A percentile compares a stretch with the other conserved stretches of the same genome.
These are phyloP conservation scores for Zygothrica quintamaculata DNA, from an alignment of 2,888 invertebrate species.

Conservation along the genomic window DNA sequence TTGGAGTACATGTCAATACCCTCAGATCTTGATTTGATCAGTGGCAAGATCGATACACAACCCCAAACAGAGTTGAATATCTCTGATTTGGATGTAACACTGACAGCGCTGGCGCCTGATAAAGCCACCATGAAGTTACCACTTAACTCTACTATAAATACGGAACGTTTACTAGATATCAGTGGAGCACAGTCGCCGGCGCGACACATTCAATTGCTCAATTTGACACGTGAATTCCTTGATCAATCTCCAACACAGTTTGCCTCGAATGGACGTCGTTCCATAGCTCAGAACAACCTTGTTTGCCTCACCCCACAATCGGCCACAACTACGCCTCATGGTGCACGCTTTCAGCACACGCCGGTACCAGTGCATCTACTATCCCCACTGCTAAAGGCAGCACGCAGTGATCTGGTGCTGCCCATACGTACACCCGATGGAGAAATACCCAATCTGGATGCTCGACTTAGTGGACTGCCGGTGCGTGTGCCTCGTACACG, in stretches of 20 bases:
- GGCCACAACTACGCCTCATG: conserved; percentile 69
- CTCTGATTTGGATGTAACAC: conserved; percentile 66
- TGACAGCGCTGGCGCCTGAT: conserved; percentile 72
- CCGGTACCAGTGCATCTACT: conserved; percentile 65
- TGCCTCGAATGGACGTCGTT: conserved; percentile 36
- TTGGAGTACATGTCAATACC: conserved; percentile 80
- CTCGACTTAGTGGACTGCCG: conserved; percentile 33
- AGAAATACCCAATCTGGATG: conserved; percentile 64
- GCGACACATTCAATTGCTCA: conserved; percentile 74
- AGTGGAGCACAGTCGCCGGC: conserved; percentile 70
- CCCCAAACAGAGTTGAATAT: conserved; percentile 15
- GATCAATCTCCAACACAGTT: conserved; percentile 51
- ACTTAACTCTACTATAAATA: conserved; percentile 82
- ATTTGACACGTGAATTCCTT: conserved; percentile 79
- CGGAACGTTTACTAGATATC: conserved; percentile 80
- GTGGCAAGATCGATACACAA: conserved; percentile 22
- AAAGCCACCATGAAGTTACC: conserved; percentile 82
- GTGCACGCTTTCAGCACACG: conserved; percentile 50
- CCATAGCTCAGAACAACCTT: conserved; percentile 54
- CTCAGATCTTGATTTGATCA: conserved; percentile 62
- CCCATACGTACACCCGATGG: conserved; percentile 80
- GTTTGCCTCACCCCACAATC: conserved; percentile 80
- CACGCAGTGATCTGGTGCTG: conserved; percentile 76
- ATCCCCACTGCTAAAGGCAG: conserved; percentile 70
- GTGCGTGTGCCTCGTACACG: conserved; percentile 54